phyloP scores from a whole-genome alignment of 2,888 invertebrate species.

The Pammene fasciana region DNA sequence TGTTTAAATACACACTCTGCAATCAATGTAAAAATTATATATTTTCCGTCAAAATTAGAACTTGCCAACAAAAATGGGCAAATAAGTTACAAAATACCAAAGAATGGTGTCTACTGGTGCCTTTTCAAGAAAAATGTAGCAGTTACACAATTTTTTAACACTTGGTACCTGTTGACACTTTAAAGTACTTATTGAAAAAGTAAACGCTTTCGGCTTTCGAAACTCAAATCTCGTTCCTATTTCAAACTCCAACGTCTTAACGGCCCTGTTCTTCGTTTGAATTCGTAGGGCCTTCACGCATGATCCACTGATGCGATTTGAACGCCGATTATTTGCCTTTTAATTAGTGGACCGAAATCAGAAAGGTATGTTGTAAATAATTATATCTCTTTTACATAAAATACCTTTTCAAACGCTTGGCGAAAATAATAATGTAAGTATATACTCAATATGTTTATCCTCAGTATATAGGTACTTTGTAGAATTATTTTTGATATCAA shows the following conservation, averaged over 20 bases:
- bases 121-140: not conserved
- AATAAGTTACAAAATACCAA: not conserved
- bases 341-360: constrained; percentile 1
- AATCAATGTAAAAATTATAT: not conserved
- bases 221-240: constrained; percentile 37
- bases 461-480: no score
- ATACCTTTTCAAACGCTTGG: not conserved
- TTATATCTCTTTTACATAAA: not conserved
- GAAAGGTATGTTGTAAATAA: not conserved
- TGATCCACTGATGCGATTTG: constrained; percentile 18
- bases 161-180: constrained; percentile 26
- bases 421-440: no score
- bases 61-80: not conserved
- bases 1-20: not conserved
- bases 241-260: constrained; percentile 41
- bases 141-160: constrained; percentile 16
- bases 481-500: no score
- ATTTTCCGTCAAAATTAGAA: not conserved
- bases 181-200: constrained; percentile 33
- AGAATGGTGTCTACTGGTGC: not conserved
- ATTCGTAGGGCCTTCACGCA: constrained; percentile 25
- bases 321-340: constrained; percentile 3
- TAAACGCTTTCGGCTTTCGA: constrained; percentile 33
- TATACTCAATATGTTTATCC: no score
- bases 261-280: constrained; percentile 26